These are phyloP conservation scores for Sebastes minor DNA, from an alignment of 2,797 vertebrate genomes.

Conservation along the genomic window DNA sequence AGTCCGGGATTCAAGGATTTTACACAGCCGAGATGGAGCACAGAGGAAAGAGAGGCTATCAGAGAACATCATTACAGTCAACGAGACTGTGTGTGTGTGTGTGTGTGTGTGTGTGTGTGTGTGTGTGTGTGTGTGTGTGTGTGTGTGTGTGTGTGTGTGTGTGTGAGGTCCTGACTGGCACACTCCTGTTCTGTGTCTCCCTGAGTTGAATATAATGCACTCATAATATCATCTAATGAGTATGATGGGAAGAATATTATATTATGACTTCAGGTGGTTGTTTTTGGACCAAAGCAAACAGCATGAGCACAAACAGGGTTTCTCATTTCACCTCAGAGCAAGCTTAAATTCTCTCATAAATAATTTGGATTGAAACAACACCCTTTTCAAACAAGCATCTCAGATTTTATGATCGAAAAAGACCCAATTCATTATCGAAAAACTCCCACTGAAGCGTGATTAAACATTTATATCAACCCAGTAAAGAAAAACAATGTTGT, in stretches of 20 bases:
- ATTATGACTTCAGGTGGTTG: conserved; percentile 29
- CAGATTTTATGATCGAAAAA: conserved; percentile 28
- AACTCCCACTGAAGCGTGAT: conserved; percentile 14
- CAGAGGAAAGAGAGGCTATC: conserved; percentile 39
- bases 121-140: neutral
- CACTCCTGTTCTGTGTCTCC: neutral
- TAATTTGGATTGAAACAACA: conserved; percentile 42
- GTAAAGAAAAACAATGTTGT: conserved; percentile 25
- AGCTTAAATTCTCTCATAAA: conserved; percentile 45
- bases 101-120: neutral
- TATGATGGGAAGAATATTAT: conserved; percentile 14
- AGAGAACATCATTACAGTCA: conserved; percentile 42
- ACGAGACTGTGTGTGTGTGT: neutral
- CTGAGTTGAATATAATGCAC: conserved; percentile 4
- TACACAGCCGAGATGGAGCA: conserved; percentile 38
- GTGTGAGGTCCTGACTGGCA: neutral
- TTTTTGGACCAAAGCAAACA: conserved; percentile 23
- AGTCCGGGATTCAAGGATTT: conserved; percentile 29
- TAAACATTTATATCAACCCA: conserved; percentile 53
- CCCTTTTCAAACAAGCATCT: conserved; percentile 6
- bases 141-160: neutral
- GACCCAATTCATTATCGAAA: conserved; percentile 43
- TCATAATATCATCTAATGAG: conserved; percentile 31
- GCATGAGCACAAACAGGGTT: neutral
- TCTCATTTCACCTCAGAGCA: conserved; percentile 12